Conservation (phyloP, 2,888 invertebrate genomes). For the Julus scandinavius region DNA sequence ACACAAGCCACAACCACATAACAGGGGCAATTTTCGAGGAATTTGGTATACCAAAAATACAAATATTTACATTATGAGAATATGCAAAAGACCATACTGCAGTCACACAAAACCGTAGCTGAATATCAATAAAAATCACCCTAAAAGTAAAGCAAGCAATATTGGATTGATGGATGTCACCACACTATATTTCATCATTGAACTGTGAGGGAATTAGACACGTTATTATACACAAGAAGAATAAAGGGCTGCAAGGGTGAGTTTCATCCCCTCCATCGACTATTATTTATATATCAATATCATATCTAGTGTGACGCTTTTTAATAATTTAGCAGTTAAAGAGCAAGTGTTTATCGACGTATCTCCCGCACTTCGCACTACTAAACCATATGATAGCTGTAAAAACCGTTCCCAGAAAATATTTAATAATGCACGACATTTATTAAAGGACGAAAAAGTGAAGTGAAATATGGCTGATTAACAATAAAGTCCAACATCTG, state of each 20-base stretch:
- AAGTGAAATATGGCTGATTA: constrained; percentile 47
- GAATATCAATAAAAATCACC: neutral
- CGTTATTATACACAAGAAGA: neutral
- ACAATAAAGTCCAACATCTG: neutral
- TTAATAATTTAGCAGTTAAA: constrained; percentile 49
- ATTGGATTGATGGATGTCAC: constrained; percentile 15
- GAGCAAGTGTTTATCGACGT: constrained; percentile 48
- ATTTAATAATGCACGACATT: constrained; percentile 46
- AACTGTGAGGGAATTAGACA: constrained; percentile 32
- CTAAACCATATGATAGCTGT: constrained; percentile 43
- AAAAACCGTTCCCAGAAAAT: constrained; percentile 48
- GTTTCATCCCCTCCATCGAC: neutral
- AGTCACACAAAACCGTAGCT: too few species aligned
- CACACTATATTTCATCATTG: constrained; percentile 14
- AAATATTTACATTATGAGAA: neutral
- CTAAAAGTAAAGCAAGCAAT: neutral
- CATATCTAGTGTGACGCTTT: constrained; percentile 42
- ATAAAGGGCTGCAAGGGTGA: constrained; percentile 29
- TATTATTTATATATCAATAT: constrained; percentile 23
- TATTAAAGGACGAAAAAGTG: constrained; percentile 47
- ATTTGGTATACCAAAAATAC: neutral
- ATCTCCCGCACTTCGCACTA: constrained; percentile 35
- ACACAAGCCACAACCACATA: neutral
- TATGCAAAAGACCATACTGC: too few species aligned
- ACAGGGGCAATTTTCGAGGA: neutral